A percentile compares a stretch with the other conserved stretches of the same genome.
phyloP scores from a whole-genome alignment of 2,113 vertebrate species.

The Thomomys bottae region DNA sequence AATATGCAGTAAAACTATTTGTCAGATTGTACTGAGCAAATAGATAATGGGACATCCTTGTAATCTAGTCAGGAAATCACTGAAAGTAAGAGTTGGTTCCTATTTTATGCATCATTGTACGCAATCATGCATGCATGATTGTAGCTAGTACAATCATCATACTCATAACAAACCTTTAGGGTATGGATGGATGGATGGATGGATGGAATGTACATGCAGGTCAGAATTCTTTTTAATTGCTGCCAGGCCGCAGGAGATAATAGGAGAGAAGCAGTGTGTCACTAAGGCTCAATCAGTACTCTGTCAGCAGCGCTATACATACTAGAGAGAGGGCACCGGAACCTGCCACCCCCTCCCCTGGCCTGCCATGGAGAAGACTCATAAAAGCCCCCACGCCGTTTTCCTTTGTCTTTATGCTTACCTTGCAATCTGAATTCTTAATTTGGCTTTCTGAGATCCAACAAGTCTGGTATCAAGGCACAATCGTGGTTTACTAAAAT shows the following conservation, averaged over 20 bases:
- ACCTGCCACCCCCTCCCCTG: not conserved
- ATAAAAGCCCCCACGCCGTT: not conserved
- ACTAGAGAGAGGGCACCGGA: not conserved
- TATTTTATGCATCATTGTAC: not conserved
- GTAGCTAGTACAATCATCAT: not conserved
- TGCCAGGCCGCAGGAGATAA: not conserved
- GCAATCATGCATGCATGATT: no score
- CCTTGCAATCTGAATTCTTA: not conserved
- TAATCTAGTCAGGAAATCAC: not conserved
- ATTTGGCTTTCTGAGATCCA: not conserved
- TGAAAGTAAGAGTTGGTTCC: not conserved
- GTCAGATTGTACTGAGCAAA: not conserved
- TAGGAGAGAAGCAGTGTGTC: not conserved
- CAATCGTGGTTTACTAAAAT: not conserved
- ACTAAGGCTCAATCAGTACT: not conserved
- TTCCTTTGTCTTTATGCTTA: not conserved
- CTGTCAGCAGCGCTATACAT: not conserved
- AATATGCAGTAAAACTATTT: not conserved
- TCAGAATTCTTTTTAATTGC: not conserved
- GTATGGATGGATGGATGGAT: not conserved
- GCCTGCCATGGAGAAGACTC: not conserved
- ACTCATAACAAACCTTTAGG: not conserved
- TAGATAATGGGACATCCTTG: not conserved
- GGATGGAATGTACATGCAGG: not conserved
- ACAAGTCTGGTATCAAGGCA: not conserved